Base-by-base conservation (phyloP, 1,140 invertebrate genomes). In the Drosophila mauritiana region DNA sequence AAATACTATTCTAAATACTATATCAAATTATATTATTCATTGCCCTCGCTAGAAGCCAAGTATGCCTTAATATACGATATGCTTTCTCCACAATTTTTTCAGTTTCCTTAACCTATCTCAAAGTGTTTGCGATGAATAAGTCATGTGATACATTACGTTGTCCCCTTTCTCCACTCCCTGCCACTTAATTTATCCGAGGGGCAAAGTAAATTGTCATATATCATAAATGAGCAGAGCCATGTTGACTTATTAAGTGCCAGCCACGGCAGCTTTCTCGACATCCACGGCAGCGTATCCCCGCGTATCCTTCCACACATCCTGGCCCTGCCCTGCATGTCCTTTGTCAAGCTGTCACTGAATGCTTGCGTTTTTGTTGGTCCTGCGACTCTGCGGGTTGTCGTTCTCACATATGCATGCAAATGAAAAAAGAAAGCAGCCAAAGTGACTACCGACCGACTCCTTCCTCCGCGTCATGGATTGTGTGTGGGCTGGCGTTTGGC, bases 191-290 rank as follows among this genome's bases (percentile, higher is more conserved):
- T 11, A 5, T 48, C 65, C 11, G 27, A 64, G 70, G 69, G 51
- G 46, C 49, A 64, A 51, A 70, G 42, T 74, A 73, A 74, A 73
- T 43, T 74, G 45, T 40, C 56, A 73, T 56, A 73, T 64, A 78
- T 49, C 70, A 80, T 80, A 78, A 54, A 45, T 63, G 57, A 62
- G 25, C 73, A 51, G n/a, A 62, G 74, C 55, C 61, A 70, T 58
- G 68, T 78, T 78, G 58, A 78, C 61, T 75, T 82, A 75, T 81
- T 85, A 85, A 86, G 82, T 86, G 73, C 58, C 77, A 58, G 45
- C 57, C 58, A 56, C 54, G 54, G 67, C 51, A 63, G 69, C 42
- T 78, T 40, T 43, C 54, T 49, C 64, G 56, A 69, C 51, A 69
- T 69, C 64, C 61, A 54, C 61, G 31, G 67, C 8, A 46, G 20